phyloP scores from a whole-genome alignment of 2,888 invertebrate species.

The Ecliptopera silaceata region DNA sequence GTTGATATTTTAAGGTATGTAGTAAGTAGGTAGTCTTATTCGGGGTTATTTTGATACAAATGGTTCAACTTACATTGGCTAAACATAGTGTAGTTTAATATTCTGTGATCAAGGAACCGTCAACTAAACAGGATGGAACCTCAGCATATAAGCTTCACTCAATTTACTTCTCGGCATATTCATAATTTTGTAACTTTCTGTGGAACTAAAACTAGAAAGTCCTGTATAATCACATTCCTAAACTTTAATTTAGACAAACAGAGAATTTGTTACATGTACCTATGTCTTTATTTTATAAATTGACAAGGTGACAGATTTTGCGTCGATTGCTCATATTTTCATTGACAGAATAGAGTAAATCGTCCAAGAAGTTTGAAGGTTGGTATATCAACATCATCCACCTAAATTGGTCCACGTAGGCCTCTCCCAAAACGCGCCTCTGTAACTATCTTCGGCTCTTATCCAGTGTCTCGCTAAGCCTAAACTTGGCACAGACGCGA shows the following conservation, averaged over 20 bases:
- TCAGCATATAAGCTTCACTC: background rate
- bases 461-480: too few species aligned
- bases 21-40: background rate
- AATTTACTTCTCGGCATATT: background rate
- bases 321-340: background rate
- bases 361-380: too few species aligned
- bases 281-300: background rate
- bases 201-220: background rate
- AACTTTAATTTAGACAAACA: background rate
- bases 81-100: too few species aligned
- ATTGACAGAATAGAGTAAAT: background rate
- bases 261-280: background rate
- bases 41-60: background rate
- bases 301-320: background rate
- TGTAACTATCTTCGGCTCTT: too few species aligned
- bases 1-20: background rate
- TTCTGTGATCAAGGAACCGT: background rate
- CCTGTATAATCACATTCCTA: conserved; percentile 2
- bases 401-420: too few species aligned
- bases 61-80: background rate
- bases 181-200: background rate
- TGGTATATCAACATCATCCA: too few species aligned
- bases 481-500: too few species aligned
- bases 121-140: background rate
- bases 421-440: too few species aligned